A percentile compares a stretch with the other conserved stretches of the same genome.
phyloP scores from a whole-genome alignment of 64 coral and sea anemone species.

The Porites lutea region DNA sequence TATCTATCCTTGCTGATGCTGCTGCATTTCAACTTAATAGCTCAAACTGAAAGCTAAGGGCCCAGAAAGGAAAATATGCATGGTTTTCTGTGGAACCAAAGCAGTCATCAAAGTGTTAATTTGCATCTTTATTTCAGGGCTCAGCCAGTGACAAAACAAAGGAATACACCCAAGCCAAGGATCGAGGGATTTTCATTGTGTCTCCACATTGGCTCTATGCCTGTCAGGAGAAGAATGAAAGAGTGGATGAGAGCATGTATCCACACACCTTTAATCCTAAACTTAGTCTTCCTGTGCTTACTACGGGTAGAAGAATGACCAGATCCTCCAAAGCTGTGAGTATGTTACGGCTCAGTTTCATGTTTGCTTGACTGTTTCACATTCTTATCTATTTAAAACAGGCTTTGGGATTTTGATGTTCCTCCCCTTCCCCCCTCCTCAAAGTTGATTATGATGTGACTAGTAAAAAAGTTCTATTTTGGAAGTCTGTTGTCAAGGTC shows the following conservation, averaged over 20 bases:
- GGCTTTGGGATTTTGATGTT: no score
- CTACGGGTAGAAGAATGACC: constrained; percentile 78
- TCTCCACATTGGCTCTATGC: constrained; percentile 94
- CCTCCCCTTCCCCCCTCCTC: no score
- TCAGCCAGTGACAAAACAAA: constrained; percentile 83
- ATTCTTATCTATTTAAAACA: no score
- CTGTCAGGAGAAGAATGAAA: constrained; percentile 58
- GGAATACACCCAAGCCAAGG: constrained; percentile 69
- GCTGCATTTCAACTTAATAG: no score
- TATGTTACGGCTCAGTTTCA: background rate
- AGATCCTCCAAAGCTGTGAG: constrained; percentile 71
- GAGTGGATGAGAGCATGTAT: constrained; percentile 87
- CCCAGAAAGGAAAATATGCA: no score
- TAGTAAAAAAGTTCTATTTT: no score
- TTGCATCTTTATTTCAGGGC: constrained; percentile 42
- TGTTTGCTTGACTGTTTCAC: background rate
- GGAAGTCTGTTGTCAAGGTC: no score
- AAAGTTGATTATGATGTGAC: no score
- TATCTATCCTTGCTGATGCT: no score
- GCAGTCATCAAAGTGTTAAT: background rate
- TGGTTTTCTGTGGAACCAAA: no score
- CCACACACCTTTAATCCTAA: constrained; percentile 97
- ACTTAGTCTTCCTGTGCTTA: constrained; percentile 81
- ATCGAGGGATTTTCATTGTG: constrained; percentile 73
- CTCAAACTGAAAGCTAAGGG: no score